Conservation (phyloP, 2,113 vertebrate genomes). For the Hiodon tergisus region DNA sequence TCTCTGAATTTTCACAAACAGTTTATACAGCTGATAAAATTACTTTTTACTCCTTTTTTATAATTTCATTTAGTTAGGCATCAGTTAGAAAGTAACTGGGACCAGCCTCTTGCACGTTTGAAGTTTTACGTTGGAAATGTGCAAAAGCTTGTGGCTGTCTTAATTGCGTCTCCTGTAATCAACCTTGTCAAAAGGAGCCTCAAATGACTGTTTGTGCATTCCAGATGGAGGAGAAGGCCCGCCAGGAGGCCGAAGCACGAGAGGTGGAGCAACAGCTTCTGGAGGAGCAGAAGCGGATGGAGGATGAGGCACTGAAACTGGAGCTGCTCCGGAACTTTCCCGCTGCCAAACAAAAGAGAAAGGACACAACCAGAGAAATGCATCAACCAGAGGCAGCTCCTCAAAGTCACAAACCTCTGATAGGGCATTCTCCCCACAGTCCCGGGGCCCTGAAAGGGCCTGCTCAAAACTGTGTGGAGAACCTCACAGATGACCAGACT, state of each 20-base stretch:
- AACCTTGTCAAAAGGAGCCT: too few species aligned
- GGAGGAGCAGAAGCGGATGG: conserved; percentile 52
- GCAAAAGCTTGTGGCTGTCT: too few species aligned
- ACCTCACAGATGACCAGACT: conserved; percentile 56
- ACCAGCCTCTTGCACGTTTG: too few species aligned
- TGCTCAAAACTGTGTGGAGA: conserved; percentile 26
- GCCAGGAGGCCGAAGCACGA: conserved; percentile 63
- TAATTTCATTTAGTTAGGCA: too few species aligned
- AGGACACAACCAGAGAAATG: conserved; percentile 60
- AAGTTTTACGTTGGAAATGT: too few species aligned
- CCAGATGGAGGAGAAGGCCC: conserved; percentile 73
- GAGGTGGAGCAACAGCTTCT: conserved; percentile 61
- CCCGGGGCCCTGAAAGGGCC: conserved; percentile 47
- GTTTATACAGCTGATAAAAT: too few species aligned
- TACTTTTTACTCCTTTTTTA: too few species aligned
- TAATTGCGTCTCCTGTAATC: too few species aligned
- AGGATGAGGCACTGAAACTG: conserved; percentile 58
- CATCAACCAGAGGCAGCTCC: conserved; percentile 49
- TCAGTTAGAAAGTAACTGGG: too few species aligned
- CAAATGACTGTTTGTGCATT: not conserved
- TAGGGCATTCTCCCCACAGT: conserved; percentile 37
- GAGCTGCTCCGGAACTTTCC: conserved; percentile 57
- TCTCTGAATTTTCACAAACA: too few species aligned
- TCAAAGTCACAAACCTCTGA: conserved; percentile 39
- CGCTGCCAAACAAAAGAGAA: conserved; percentile 72